A percentile compares a stretch with the other conserved stretches of the same genome.
phyloP scores from a whole-genome alignment of 30 jellyfish, hydroid and myxozoan species.

The Mastigias papua region DNA sequence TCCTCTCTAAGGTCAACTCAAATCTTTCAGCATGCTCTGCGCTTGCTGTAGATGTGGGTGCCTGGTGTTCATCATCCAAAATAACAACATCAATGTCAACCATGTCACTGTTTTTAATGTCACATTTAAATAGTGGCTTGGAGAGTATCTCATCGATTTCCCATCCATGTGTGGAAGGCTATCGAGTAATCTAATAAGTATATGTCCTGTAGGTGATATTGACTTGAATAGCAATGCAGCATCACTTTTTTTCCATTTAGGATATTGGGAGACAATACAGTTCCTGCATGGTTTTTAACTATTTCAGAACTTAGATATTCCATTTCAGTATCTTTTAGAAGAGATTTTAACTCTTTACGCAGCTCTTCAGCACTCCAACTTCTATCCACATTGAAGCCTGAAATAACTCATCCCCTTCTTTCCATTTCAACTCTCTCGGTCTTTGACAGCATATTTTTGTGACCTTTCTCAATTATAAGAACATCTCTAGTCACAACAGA shows the following conservation, averaged over 20 bases:
- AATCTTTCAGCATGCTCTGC: not conserved
- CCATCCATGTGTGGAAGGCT: not conserved
- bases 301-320: slow-evolving; percentile 31
- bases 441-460: slow-evolving; percentile 8
- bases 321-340: not conserved
- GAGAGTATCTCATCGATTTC: not conserved
- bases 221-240: slow-evolving; percentile 26
- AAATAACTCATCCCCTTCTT: slow-evolving; percentile 6
- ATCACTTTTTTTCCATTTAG: slow-evolving; percentile 7
- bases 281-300: not conserved
- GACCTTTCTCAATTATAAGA: not conserved
- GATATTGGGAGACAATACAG: slow-evolving; percentile 19
- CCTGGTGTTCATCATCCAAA: not conserved
- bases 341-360: slow-evolving; percentile 17
- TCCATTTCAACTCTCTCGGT: slow-evolving; percentile 21
- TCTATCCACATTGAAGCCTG: slow-evolving; percentile 31
- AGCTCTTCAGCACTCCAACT: slow-evolving; percentile 22
- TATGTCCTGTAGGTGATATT: slow-evolving; percentile 29
- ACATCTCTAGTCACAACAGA: slow-evolving; percentile 31
- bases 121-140: not conserved
- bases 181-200: slow-evolving; percentile 18
- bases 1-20: no score
- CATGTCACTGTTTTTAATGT: not conserved
- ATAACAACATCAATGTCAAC: not conserved
- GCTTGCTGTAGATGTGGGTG: not conserved